Base-by-base conservation (phyloP, 2,113 vertebrate species). In the Cynopterus brachyotis region DNA sequence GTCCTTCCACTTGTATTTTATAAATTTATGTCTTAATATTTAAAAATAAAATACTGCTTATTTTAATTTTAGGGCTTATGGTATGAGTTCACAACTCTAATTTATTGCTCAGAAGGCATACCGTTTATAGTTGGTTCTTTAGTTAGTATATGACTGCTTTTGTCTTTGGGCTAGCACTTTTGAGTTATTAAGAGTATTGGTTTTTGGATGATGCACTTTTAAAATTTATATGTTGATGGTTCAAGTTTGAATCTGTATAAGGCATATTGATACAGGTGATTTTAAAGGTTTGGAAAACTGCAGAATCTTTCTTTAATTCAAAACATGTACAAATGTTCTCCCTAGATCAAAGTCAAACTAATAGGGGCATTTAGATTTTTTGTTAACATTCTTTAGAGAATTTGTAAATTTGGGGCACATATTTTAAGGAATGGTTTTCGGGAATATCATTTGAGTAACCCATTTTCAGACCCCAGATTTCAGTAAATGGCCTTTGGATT, bases 281-380 rank as follows among this genome's bases (percentile, higher is more conserved):
- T 47, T 86, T 85, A 59, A 80, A 75, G 69, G 75, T 95, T 83
- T 89, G 60, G 40, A 94, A 92, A 92, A 70, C n/a, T 28, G 69
- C 83, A 70, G 32, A 92, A 37, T 96, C 40, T 37, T 87, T 89
- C 37, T 84, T 82, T 10, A 80, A 12, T 17, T 67, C 90, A 17
- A 92, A 75, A 26, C 28, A 15, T 92, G 35, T 0, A 22, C 1
- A 17, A 13, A 57, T 64, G 35, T 9, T 57, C 40, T 59, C 26
- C 32, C 22, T 82, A 87, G 40, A 72, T 92, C 45, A 95, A 70
- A 92, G 45, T 66, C 76, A 92, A 53, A 87, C 13, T 42, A 32
- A 47, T 22, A 83, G 37, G 30, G 17, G 5, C 9, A 47, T 55
- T 87, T 94, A 42, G 53, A 35, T 55, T 37, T 70, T 92, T 50